Percentiles rank a stretch among this genome's conserved stretches.
phyloP scores from a whole-genome alignment of 92 coral and sea anemone genomes.

The Palythoa grandiflora region DNA sequence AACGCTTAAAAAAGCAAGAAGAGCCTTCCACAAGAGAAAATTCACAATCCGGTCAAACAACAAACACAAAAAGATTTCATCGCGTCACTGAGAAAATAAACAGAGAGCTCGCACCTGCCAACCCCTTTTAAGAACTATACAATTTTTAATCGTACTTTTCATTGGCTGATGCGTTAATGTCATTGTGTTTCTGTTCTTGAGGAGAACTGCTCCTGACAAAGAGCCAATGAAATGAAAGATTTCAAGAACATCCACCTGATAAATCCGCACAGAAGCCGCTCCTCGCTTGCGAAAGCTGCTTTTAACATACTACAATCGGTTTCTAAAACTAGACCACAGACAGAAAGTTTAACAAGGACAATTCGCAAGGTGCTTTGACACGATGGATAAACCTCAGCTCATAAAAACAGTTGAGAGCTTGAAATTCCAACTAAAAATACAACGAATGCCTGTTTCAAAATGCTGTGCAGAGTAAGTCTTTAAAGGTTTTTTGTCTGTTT shows the following conservation, averaged over 20 bases:
- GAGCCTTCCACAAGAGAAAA: neutral
- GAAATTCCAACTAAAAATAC: slow-evolving; percentile 91
- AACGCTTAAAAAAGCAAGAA: neutral
- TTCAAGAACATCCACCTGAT: slow-evolving; percentile 26
- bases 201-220: slow-evolving; percentile 27
- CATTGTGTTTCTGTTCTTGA: slow-evolving; percentile 30
- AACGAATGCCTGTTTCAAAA: slow-evolving; percentile 96
- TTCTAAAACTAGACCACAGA: slow-evolving; percentile 24
- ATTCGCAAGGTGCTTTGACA: neutral
- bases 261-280: slow-evolving; percentile 34
- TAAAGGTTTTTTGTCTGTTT: slow-evolving; percentile 29
- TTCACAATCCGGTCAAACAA: neutral
- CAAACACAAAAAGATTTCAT: slow-evolving; percentile 2
- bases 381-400: slow-evolving; percentile 93
- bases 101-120: slow-evolving; percentile 38
- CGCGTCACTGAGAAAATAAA: slow-evolving; percentile 27
- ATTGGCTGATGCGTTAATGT: slow-evolving; percentile 37
- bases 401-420: slow-evolving; percentile 94
- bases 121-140: slow-evolving; percentile 20
- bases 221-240: slow-evolving; percentile 47
- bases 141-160: slow-evolving; percentile 11
- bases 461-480: slow-evolving; percentile 96
- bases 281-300: slow-evolving; percentile 38
- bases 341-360: slow-evolving; percentile 1
- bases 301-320: neutral